A percentile compares a stretch with the other conserved stretches of the same genome.
Evolutionary conservation across 2,797 vertebrate genomes (phyloP).

Genomic region (Apodemus agrarius): DNA sequence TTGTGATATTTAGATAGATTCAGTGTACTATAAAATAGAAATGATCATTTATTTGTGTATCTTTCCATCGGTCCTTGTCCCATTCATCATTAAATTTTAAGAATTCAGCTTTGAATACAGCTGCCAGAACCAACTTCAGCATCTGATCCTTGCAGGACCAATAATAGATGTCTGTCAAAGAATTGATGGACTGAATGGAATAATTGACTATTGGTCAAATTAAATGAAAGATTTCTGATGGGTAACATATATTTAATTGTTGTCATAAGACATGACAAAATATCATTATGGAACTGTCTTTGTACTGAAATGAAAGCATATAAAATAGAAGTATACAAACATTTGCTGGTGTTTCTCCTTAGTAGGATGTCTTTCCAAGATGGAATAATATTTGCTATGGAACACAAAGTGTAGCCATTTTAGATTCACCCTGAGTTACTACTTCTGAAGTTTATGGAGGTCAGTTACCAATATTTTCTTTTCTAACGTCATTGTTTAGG

Average conservation of each 20-base stretch:
- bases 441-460: background rate
- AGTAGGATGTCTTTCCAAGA: background rate
- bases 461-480: slow-evolving; percentile 47
- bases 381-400: background rate
- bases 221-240: slow-evolving; percentile 28
- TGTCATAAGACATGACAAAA: background rate
- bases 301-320: slow-evolving; percentile 32
- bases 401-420: slow-evolving; percentile 23
- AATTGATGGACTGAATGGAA: background rate
- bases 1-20: slow-evolving; percentile 23
- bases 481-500: slow-evolving; percentile 41
- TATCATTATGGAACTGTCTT: background rate
- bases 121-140: background rate
- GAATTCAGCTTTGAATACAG: slow-evolving; percentile 17
- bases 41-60: background rate
- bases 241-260: slow-evolving; percentile 1
- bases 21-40: background rate
- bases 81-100: background rate
- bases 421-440: slow-evolving; percentile 47
- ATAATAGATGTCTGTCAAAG: background rate
- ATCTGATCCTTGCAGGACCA: background rate
- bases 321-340: background rate
- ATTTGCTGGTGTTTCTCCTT: background rate
- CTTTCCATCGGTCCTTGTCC: background rate
- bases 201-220: background rate